These are phyloP conservation scores for Diadumene lineata DNA, from an alignment of 92 coral and sea anemone genomes.

Conservation along the genomic window DNA sequence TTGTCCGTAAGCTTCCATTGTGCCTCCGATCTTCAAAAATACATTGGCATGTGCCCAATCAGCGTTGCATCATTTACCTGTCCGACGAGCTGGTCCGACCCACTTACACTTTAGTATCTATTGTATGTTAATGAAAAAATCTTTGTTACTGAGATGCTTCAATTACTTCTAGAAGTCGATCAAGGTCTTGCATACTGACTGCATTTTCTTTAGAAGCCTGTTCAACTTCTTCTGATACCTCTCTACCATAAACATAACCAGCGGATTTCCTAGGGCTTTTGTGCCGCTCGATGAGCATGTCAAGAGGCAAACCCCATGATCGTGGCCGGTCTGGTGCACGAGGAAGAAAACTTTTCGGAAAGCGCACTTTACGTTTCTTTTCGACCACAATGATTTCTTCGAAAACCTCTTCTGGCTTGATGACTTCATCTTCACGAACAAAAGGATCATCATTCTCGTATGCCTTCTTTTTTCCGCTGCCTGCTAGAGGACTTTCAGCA, in stretches of 20 bases:
- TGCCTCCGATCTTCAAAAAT: no score
- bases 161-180: background rate
- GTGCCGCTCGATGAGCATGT: conserved; percentile 16
- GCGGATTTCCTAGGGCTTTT: background rate
- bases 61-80: no score
- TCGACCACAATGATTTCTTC: conserved; percentile 26
- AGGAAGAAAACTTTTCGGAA: conserved; percentile 29
- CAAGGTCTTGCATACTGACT: background rate
- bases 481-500: background rate
- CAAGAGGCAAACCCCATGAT: conserved; percentile 12
- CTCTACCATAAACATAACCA: background rate
- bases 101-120: no score
- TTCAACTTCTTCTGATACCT: background rate
- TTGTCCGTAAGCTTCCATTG: no score
- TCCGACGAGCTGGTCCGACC: no score
- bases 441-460: background rate
- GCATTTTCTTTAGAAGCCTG: background rate
- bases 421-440: conserved; percentile 1
- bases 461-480: background rate
- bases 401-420: conserved; percentile 18
- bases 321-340: conserved; percentile 19
- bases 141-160: background rate
- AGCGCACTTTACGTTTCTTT: conserved; percentile 20
- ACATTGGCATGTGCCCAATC: no score
- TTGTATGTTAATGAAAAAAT: no score